A percentile compares a stretch with the other conserved stretches of the same genome.
Evolutionary conservation across 2,113 vertebrate species (phyloP).

Genomic region (Labeo catla): DNA sequence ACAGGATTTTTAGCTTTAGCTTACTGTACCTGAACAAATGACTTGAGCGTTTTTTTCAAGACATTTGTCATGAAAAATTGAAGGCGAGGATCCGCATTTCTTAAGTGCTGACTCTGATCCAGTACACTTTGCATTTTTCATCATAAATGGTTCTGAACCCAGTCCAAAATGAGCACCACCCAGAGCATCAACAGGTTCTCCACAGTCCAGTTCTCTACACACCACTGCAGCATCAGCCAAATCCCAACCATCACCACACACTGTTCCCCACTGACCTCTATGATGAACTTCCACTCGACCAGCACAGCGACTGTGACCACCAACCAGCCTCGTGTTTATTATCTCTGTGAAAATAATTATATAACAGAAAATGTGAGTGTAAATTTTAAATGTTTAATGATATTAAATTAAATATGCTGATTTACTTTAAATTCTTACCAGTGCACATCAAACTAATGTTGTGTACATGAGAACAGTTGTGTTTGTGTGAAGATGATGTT

Average conservation of each 20-base stretch:
- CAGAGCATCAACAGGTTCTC: no score
- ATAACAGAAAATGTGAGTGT: no score
- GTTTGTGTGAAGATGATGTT: neutral
- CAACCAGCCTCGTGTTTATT: neutral
- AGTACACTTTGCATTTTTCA: fast-evolving
- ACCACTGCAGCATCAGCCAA: no score
- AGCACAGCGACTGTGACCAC: neutral
- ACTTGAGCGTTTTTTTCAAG: neutral
- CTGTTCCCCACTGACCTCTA: neutral
- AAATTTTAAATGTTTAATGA: no score
- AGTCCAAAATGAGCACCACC: no score
- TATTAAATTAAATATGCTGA: no score
- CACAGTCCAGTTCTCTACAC: no score
- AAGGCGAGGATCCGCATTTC: no score
- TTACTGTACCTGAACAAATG: neutral
- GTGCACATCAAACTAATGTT: no score
- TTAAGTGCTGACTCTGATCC: neutral
- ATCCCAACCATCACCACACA: no score
- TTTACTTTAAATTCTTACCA: no score
- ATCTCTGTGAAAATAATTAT: no score
- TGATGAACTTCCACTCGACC: constrained; percentile 44
- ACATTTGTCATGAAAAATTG: neutral
- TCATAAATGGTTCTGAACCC: neutral
- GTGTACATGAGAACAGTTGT: neutral
- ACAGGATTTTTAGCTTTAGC: neutral